These are phyloP conservation scores for Spinus olivaceus DNA, from an alignment of 2,797 vertebrate genomes.

Conservation along the genomic window DNA sequence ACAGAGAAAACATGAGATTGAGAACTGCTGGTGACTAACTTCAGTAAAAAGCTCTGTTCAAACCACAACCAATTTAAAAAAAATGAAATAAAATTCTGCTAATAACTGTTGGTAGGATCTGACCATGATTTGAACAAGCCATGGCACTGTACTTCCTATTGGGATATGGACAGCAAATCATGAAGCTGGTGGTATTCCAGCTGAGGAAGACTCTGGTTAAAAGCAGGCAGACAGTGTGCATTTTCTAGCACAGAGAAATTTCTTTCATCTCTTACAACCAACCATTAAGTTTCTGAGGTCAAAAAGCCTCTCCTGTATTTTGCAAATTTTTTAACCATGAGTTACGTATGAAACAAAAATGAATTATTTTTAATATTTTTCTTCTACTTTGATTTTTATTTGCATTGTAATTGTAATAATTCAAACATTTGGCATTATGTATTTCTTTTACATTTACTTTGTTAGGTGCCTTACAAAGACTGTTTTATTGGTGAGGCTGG, in stretches of 20 bases:
- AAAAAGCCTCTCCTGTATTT: neutral
- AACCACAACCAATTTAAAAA: neutral
- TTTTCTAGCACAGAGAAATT: neutral
- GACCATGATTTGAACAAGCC: neutral
- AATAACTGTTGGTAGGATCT: neutral
- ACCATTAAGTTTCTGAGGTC: neutral
- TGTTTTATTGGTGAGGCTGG: neutral
- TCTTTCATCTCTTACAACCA: neutral
- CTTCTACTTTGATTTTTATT: neutral
- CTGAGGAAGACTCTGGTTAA: conserved; percentile 22
- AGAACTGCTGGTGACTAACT: neutral
- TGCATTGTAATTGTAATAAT: neutral
- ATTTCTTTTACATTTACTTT: neutral
- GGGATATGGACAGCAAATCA: neutral
- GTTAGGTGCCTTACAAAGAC: neutral
- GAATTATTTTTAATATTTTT: neutral
- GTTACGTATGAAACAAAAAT: neutral
- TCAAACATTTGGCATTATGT: neutral
- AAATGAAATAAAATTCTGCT: neutral
- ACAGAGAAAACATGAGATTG: neutral
- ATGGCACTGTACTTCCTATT: neutral
- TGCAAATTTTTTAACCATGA: neutral
- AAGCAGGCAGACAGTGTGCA: neutral
- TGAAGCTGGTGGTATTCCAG: neutral
- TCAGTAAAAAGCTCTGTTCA: neutral